Percentiles rank a stretch among this genome's conserved stretches.
Conservation (phyloP, 2,888 invertebrate genomes). For the Abrostola tripartita region DNA sequence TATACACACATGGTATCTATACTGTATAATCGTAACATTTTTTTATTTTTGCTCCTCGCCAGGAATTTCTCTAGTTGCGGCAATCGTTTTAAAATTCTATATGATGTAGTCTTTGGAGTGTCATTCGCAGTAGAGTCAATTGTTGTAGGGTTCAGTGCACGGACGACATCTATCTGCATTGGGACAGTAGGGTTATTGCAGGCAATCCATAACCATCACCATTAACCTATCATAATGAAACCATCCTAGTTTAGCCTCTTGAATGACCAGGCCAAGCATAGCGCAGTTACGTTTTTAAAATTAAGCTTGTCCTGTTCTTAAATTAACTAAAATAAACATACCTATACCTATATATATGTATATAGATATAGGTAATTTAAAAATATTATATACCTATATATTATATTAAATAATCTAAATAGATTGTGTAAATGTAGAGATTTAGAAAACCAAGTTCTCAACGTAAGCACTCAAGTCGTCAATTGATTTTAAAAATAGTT, state of each 20-base stretch:
- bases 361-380: too few species aligned
- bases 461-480: too few species aligned
- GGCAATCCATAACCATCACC: constrained; percentile 6
- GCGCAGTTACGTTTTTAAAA: too few species aligned
- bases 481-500: too few species aligned
- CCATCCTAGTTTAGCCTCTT: constrained; percentile 4
- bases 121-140: constrained; percentile 64
- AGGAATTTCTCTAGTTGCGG: too few species aligned
- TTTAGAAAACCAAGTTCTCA: too few species aligned
- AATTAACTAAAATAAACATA: too few species aligned
- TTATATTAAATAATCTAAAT: too few species aligned
- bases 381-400: too few species aligned
- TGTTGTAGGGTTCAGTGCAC: constrained; percentile 63
- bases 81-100: not conserved
- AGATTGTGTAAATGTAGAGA: too few species aligned
- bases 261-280: not conserved
- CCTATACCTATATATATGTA: too few species aligned
- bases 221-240: constrained; percentile 7
- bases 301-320: too few species aligned
- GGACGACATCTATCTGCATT: constrained; percentile 61
- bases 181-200: constrained; percentile 43
- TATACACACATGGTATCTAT: constrained; percentile 22
- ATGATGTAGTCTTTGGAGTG: constrained; percentile 31
- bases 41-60: not conserved
- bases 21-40: not conserved